Evolutionary conservation across 1,140 invertebrate species (phyloP).

Genomic region (Amphibalanus amphitrite): DNA sequence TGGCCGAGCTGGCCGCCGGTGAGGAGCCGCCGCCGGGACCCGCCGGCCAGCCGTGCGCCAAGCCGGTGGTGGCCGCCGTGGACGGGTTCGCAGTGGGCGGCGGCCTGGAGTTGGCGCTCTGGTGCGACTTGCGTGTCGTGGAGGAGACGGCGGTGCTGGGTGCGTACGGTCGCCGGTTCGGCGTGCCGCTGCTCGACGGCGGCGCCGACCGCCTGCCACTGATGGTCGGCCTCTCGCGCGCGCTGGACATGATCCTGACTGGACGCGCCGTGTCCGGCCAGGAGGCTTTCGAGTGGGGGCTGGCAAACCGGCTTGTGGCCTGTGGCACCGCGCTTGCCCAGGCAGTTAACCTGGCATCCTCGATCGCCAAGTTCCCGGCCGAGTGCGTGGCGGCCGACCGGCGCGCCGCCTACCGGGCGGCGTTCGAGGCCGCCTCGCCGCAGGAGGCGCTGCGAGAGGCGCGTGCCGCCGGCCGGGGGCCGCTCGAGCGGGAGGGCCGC

Average conservation of each 20-base stretch:
- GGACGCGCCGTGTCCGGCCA: conserved; percentile 52
- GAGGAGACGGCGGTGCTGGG: conserved; percentile 68
- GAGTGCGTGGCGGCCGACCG: conserved; percentile 55
- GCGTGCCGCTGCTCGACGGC: conserved; percentile 64
- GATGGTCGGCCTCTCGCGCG: conserved; percentile 62
- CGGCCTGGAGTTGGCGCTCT: conserved; percentile 72
- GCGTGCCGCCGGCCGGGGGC: neutral
- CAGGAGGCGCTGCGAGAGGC: conserved; percentile 42
- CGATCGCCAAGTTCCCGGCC: conserved; percentile 61
- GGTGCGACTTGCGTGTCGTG: conserved; percentile 74
- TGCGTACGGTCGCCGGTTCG: conserved; percentile 47
- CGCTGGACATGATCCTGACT: conserved; percentile 71
- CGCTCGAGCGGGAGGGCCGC: neutral
- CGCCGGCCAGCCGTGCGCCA: conserved; percentile 44
- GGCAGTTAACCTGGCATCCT: conserved; percentile 52
- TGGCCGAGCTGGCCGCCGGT: conserved; percentile 35
- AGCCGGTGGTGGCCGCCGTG: conserved; percentile 69
- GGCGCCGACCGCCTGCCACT: conserved; percentile 58
- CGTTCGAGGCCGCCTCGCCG: conserved; percentile 34
- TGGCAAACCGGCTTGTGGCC: conserved; percentile 53
- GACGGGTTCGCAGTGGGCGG: conserved; percentile 73
- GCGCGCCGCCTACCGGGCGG: conserved; percentile 37
- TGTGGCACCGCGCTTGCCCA: conserved; percentile 61
- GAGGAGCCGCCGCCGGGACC: conserved; percentile 32
- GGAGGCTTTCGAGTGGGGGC: conserved; percentile 59